Percentiles rank a stretch among this genome's conserved stretches.
These are phyloP conservation scores for Macrobrachium rosenbergii DNA, from an alignment of 1,140 invertebrate genomes.

Conservation along the genomic window DNA sequence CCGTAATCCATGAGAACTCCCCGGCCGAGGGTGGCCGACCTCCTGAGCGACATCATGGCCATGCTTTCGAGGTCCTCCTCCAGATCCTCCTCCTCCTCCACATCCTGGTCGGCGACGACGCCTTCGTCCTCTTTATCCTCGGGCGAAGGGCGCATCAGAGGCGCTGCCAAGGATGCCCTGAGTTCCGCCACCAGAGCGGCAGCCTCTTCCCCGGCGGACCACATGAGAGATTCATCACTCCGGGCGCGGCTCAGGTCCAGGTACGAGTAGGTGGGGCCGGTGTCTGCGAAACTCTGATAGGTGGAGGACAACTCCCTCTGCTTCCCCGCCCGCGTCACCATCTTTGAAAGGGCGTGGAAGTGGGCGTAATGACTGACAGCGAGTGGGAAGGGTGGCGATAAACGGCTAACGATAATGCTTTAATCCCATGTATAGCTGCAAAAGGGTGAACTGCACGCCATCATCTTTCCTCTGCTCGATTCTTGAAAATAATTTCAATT, in stretches of 20 bases:
- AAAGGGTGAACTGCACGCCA: no score
- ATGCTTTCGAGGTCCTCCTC: conserved; percentile 28
- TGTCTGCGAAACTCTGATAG: conserved; percentile 64
- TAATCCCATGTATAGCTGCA: no score
- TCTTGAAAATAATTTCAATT: no score
- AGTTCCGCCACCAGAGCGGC: conserved; percentile 62
- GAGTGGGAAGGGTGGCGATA: no score
- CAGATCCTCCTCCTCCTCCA: conserved; percentile 4
- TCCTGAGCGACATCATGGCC: not conserved
- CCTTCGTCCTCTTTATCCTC: conserved; percentile 25
- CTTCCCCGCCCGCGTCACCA: conserved; percentile 55
- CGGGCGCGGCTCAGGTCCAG: conserved; percentile 62
- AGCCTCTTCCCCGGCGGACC: conserved; percentile 63
- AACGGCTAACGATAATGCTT: no score
- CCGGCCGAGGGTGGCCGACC: not conserved
- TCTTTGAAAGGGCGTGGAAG: not conserved
- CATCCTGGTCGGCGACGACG: not conserved
- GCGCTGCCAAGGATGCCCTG: conserved; percentile 54
- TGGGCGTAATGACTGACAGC: not conserved
- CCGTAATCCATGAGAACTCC: no score
- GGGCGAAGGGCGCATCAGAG: conserved; percentile 31
- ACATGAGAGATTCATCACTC: conserved; percentile 63
- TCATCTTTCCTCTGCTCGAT: no score
- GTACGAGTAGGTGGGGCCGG: conserved; percentile 59
- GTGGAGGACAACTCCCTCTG: conserved; percentile 59